A percentile compares a stretch with the other conserved stretches of the same genome.
phyloP scores from a whole-genome alignment of 2,113 vertebrate species.

The Strix aluco region DNA sequence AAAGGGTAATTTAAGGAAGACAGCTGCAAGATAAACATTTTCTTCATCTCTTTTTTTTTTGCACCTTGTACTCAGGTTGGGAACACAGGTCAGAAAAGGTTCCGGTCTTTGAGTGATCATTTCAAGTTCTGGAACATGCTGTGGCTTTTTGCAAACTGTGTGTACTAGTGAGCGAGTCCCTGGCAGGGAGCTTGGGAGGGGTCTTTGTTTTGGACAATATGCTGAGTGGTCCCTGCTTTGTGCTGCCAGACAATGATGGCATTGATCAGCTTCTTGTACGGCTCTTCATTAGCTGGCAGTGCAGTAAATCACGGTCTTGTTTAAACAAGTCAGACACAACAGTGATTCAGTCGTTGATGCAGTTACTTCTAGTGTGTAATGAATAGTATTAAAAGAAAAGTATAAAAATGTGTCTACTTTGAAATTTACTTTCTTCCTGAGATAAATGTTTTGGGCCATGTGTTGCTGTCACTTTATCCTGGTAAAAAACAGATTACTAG shows the following conservation, averaged over 20 bases:
- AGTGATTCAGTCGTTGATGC: neutral
- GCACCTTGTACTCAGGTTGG: neutral
- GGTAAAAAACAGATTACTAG: neutral
- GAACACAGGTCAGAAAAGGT: neutral
- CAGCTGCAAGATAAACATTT: neutral
- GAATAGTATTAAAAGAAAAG: neutral
- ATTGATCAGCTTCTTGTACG: slow-evolving; percentile 55
- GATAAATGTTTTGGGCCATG: neutral
- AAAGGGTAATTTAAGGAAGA: neutral
- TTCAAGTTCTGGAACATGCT: neutral
- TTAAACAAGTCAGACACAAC: slow-evolving; percentile 55
- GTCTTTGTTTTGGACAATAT: slow-evolving; percentile 46
- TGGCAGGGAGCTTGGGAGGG: neutral
- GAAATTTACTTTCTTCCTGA: neutral
- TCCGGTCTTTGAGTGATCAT: neutral
- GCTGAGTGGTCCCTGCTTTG: slow-evolving; percentile 43
- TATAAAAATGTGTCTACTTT: neutral
- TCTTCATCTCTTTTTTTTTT: neutral
- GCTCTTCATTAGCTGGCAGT: slow-evolving; percentile 63
- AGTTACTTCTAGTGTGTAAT: slow-evolving; percentile 13
- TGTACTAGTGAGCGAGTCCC: neutral
- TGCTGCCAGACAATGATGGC: slow-evolving; percentile 28
- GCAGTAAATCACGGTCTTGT: slow-evolving; percentile 51
- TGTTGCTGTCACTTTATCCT: neutral
- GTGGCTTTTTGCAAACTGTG: neutral